phyloP scores from a whole-genome alignment of 2,797 vertebrate species.

The Manis crassicaudata region DNA sequence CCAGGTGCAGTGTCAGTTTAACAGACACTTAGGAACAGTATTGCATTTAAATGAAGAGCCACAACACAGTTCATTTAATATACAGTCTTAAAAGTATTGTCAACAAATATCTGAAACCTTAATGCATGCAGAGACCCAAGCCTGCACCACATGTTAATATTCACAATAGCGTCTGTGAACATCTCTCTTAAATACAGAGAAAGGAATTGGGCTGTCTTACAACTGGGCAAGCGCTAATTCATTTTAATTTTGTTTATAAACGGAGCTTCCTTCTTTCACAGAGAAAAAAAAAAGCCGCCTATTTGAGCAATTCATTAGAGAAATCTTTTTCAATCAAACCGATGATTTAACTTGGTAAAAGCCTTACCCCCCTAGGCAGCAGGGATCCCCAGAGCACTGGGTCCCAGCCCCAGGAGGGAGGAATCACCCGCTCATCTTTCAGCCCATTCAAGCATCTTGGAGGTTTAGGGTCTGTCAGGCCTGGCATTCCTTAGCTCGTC shows the following conservation, averaged over 20 bases:
- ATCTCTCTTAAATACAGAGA: conserved; percentile 25
- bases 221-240: conserved; percentile 36
- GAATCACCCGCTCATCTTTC: conserved; percentile 73
- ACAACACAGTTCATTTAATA: conserved; percentile 20
- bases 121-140: background rate
- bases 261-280: background rate
- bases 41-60: conserved; percentile 17
- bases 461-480: conserved; percentile 73
- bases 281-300: background rate
- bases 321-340: conserved; percentile 53
- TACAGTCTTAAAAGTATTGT: background rate
- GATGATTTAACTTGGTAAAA: conserved; percentile 51
- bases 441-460: conserved; percentile 71
- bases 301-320: conserved; percentile 6
- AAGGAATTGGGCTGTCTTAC: conserved; percentile 24
- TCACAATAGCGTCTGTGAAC: conserved; percentile 22
- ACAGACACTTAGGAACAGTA: background rate
- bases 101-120: conserved; percentile 17
- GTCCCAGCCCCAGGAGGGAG: conserved; percentile 25
- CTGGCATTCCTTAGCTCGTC: conserved; percentile 74
- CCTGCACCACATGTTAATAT: background rate
- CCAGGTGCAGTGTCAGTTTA: background rate
- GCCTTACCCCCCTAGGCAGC: background rate
- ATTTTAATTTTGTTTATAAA: conserved; percentile 64
- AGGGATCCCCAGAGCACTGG: background rate